Evolutionary conservation across 2,797 vertebrate genomes (phyloP), one percentile per base, ranked within the genome.

Genomic region (Gymnoscopelus microlampas): DNA sequence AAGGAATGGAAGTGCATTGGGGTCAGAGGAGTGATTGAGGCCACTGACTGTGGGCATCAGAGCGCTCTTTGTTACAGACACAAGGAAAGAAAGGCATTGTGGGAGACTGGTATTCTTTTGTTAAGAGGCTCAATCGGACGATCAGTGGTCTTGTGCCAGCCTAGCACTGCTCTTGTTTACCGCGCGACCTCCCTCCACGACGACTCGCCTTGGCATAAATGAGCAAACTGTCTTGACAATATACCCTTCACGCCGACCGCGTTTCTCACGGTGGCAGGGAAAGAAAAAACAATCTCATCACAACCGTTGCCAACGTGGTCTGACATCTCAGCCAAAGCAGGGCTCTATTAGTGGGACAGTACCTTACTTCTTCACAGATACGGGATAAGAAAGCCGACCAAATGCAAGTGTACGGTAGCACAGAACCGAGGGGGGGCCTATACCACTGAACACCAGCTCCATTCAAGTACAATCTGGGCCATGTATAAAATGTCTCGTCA

Each of bases 71-170:
- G 85, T 88, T 81, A 19, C 0, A 19, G 67, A 35, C 62, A 11
- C 63, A 53, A 57, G 69, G 74, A 68, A 68, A 88, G 87, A 80
- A 76, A 49, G 80, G 79, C 86, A 87, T 82, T 85, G 83, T 88
- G 81, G 86, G 84, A 82, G 11, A 66, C 77, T 66, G 70, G 39
- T 23, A 62, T 78, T 79, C 72, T 49, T 79, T 77, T 65, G 76
- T 80, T 58, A 68, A 63, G 77, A 66, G 61, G 60, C 77, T 78
- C 76, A 84, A 84, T 78, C 58, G 63, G 78, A 83, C 35, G 35
- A 69, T 47, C 67, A 59, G 75, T 23, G 73, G 59, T 72, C 71
- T 83, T 78, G 91, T 92, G 87, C 92, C 92, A 92, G 90, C 71
- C 91, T 73, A 84, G 78, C 79, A 83, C 73, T 47, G 81, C 80